A percentile compares a stretch with the other conserved stretches of the same genome.
phyloP scores from a whole-genome alignment of 2,113 vertebrate species.

The Tamias sibiricus region DNA sequence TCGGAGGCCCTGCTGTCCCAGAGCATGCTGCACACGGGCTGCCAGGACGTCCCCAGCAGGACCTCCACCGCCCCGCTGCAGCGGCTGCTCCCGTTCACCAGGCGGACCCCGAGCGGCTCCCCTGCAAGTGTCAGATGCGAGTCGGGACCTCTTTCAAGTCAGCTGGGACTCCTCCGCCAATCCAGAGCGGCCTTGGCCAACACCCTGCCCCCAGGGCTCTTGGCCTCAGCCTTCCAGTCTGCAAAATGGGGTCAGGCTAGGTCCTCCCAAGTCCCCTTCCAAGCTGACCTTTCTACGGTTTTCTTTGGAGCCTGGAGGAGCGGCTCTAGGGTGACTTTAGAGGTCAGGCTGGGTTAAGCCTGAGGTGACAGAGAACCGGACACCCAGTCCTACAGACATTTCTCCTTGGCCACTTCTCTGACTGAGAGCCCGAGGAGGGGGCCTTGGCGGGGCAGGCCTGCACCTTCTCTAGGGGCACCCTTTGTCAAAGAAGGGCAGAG shows the following conservation, averaged over 20 bases:
- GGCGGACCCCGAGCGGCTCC: background rate
- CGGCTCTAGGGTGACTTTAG: background rate
- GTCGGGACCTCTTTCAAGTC: background rate
- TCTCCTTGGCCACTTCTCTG: background rate
- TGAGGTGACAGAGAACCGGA: background rate
- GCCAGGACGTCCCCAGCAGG: background rate
- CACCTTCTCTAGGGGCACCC: background rate
- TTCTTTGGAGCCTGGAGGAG: background rate
- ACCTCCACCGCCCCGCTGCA: slow-evolving; percentile 74
- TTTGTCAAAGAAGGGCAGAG: background rate
- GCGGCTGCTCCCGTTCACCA: slow-evolving; percentile 61
- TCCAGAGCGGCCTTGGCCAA: background rate
- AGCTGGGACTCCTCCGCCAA: background rate
- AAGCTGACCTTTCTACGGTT: background rate
- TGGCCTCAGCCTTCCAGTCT: background rate
- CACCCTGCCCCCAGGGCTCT: background rate
- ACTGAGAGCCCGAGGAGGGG: no score
- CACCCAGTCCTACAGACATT: background rate
- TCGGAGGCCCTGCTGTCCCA: background rate
- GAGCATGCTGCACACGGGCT: background rate
- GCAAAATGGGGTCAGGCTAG: background rate
- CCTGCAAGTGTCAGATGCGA: background rate
- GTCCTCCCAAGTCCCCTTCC: background rate
- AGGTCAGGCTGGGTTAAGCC: background rate
- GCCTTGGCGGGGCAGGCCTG: no score